These are phyloP conservation scores for Cardiocondyla obscurior DNA, from an alignment of 1,140 invertebrate genomes.

Conservation along the genomic window DNA sequence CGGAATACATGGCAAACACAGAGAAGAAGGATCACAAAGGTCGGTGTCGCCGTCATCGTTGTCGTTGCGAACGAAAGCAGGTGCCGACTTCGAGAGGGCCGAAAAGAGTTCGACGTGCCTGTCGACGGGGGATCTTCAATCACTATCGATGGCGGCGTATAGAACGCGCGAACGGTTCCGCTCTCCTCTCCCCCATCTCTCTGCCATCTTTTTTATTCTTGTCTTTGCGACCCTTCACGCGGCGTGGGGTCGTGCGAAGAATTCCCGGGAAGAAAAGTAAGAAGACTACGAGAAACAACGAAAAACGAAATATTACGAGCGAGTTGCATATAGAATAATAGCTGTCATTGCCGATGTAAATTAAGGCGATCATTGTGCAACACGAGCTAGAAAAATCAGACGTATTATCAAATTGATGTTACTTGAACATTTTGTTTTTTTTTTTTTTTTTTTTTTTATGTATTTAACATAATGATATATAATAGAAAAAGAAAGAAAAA, in stretches of 20 bases:
- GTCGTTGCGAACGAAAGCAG: constrained; percentile 69
- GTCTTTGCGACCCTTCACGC: constrained; percentile 28
- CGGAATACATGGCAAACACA: constrained; percentile 39
- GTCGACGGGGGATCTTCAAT: constrained; percentile 77
- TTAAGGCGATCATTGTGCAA: neutral
- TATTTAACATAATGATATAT: too few species aligned
- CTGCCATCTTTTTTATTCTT: constrained; percentile 55
- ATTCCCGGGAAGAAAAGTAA: neutral
- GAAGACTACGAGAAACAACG: neutral
- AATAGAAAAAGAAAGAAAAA: neutral
- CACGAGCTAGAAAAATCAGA: neutral
- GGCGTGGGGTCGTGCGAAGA: constrained; percentile 20
- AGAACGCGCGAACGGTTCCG: constrained; percentile 23
- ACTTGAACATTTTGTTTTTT: too few species aligned
- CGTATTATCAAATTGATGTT: too few species aligned
- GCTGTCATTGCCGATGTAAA: neutral
- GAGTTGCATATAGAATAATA: constrained; percentile 2
- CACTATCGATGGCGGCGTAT: constrained; percentile 53
- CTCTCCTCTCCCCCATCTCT: constrained; percentile 5
- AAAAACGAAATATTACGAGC: neutral
- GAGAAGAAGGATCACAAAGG: constrained; percentile 66
- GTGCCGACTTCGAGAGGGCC: constrained; percentile 74
- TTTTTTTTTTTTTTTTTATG: neutral
- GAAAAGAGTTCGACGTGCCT: constrained; percentile 74
- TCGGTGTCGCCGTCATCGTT: constrained; percentile 24